A percentile compares a stretch with the other conserved stretches of the same genome.
These are phyloP conservation scores for Philonicus albiceps DNA, from an alignment of 2,888 invertebrate genomes.

Conservation along the genomic window DNA sequence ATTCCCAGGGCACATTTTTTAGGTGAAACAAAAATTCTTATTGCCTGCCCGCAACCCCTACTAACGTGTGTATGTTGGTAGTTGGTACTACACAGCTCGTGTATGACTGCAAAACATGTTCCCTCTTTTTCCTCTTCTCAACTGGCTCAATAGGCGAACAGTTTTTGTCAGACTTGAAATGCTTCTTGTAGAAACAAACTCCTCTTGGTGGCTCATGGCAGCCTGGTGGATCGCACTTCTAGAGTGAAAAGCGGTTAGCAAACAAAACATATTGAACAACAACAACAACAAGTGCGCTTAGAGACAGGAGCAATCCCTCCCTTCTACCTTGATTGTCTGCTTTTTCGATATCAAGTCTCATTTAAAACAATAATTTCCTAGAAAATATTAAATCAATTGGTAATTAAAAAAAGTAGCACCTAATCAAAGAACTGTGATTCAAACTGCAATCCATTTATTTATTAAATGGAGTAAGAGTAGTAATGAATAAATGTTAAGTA, in stretches of 20 bases:
- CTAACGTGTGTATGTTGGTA: neutral
- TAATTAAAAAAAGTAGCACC: too few relatives aligned
- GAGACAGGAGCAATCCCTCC: neutral
- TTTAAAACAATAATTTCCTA: too few relatives aligned
- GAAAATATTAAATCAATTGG: too few relatives aligned
- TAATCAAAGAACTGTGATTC: too few relatives aligned
- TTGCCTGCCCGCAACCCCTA: neutral
- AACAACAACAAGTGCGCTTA: neutral
- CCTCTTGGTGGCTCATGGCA: neutral
- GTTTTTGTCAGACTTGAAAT: neutral
- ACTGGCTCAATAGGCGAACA: neutral
- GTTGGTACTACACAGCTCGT: neutral
- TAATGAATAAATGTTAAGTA: too few relatives aligned
- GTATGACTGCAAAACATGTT: neutral
- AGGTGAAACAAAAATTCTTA: neutral
- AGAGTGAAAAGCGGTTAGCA: neutral
- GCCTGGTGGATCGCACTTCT: neutral
- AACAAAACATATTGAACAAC: neutral
- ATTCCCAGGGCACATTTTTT: conserved; percentile 12
- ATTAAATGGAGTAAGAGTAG: too few relatives aligned
- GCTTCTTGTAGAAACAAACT: neutral
- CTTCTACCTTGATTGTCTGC: neutral
- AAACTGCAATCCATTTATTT: too few relatives aligned
- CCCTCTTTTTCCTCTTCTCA: neutral
- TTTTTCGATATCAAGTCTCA: too few relatives aligned